Evolutionary conservation across 2,113 vertebrate genomes (phyloP).

Genomic region (Nansenia antarctica): DNA sequence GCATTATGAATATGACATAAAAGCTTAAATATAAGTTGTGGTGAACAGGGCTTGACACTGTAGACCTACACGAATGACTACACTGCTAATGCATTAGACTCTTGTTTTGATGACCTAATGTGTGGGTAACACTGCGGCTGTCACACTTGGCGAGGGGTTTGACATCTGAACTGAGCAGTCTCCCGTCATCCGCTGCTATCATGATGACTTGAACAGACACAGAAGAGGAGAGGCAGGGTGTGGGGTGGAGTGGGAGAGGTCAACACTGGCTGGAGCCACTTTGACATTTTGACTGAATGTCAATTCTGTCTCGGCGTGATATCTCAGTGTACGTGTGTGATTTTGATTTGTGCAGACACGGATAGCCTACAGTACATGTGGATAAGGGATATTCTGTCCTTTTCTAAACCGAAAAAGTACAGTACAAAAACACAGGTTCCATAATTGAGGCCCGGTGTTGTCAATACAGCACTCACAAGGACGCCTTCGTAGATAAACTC

Average conservation of each 20-base stretch:
- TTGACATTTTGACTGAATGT: constrained; percentile 68
- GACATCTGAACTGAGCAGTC: too few relatives aligned
- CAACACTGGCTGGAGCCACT: constrained; percentile 39
- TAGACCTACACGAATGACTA: too few relatives aligned
- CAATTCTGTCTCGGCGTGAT: constrained; percentile 48
- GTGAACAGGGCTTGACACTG: too few relatives aligned
- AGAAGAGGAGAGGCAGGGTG: constrained; percentile 9
- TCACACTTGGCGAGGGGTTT: too few relatives aligned
- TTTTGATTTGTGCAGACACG: constrained; percentile 17
- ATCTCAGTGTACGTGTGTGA: constrained; percentile 9
- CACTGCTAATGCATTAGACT: not conserved
- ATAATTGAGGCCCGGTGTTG: not conserved
- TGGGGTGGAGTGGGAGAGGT: constrained; percentile 18
- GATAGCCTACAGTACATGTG: not conserved
- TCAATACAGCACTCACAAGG: not conserved
- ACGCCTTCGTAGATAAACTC: not conserved
- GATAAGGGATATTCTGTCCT: too few relatives aligned
- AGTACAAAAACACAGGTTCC: not conserved
- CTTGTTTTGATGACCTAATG: not conserved
- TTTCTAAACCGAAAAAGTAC: too few relatives aligned
- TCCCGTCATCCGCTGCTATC: too few relatives aligned
- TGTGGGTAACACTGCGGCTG: not conserved
- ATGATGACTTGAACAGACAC: too few relatives aligned
- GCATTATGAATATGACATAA: too few relatives aligned
- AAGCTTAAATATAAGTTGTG: too few relatives aligned